Evolutionary conservation across 2,113 vertebrate genomes (phyloP), one percentile per base, ranked within the genome.

Genomic region (Eonycteris spelaea): DNA sequence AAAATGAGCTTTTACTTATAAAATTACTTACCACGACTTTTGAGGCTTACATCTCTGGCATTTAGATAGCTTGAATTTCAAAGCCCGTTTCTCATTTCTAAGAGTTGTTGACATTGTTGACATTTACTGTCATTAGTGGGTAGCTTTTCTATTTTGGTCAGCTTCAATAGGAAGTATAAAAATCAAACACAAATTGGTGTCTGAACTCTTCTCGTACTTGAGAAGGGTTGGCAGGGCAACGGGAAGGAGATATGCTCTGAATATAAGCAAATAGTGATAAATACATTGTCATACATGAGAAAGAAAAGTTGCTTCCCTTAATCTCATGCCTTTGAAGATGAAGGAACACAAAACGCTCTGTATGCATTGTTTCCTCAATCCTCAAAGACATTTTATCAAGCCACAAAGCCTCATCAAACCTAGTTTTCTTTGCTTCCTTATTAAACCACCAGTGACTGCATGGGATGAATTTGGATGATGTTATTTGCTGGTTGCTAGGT

Each of bases 401-500:
- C 84, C 30, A 43, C 84, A 97, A 96, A 97, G 80, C 45, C 40
- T 87, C 77, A 80, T 90, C 84, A 90, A 45, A 83, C 45, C 43
- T 30, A 43, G 51, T 59, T 94, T 96, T 71, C 67, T 95, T 86
- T 93, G 86, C 82, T 82, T 85, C 43, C 28, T 71, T 74, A 30
- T 83, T 92, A 94, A 96, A 68, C 22, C 88, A 59, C 40, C 40
- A 75, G 45, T 61, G 86, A 38, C 80, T 88, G n/a, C 73, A 68
- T 6, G 38, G 78, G 67, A 83, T 92, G 87, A 94, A 96, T 93
- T 94, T 79, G 73, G 92, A 96, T 74, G 53, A 35, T 93, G 65
- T 78, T 73, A 59, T 80, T 96, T 91, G 67, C 73, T 93, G 91
- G 94, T 94, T 97, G 89, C 96, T 91, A 83, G 93, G 75, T 71